Base-by-base conservation (phyloP, 2,888 invertebrate genomes). In the Melanostoma mellinum region DNA sequence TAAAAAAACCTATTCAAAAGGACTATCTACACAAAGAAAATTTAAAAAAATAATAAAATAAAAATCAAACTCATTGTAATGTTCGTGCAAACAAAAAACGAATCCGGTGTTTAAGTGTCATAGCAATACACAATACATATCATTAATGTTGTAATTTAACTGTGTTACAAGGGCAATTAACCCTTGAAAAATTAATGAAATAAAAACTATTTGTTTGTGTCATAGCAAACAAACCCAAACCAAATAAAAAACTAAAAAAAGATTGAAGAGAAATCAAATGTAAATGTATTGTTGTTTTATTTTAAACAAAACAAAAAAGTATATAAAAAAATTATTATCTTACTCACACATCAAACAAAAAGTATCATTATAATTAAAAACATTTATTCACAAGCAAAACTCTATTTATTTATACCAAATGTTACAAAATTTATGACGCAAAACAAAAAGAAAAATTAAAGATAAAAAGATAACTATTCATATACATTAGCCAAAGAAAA, bases 121-220 rank as follows among this genome's bases (percentile, higher is more conserved):
- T 90, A 90, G 90, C 90, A 91, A 91, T 91, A 91, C 88, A 88
- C 88, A 89, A 91, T 90, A 91, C 91, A 91, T 91, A 91, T 91
- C 91, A 91, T 91, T 89, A 90, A 89, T 91, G 91, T 91, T 90
- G 91, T 91, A 90, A 90, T 88, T 88, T 88, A 86, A 90, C 90
- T 89, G 89, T 89, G 88, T 89, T 89, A 88, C 86, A 77, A 82
- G 84, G 84, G 60, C 69, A 79, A 79, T 35, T 63, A 10, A 20
- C 20, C 84, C 84, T 84, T 84, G 85, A 85, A 86, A 86, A 78
- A 86, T 84, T 73, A 80, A 78, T 73, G 33, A 65, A 48, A 80
- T 55, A 67, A 71, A 77, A 81, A 71, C 67, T 75, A 71, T 61
- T 81, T 73, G 42, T 63, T 61, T 72, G 65, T 55, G 76, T 74